These are phyloP conservation scores for Ephydatia muelleri DNA, from an alignment of 37 sponge, comb jelly and placozoan genomes.

Conservation along the genomic window DNA sequence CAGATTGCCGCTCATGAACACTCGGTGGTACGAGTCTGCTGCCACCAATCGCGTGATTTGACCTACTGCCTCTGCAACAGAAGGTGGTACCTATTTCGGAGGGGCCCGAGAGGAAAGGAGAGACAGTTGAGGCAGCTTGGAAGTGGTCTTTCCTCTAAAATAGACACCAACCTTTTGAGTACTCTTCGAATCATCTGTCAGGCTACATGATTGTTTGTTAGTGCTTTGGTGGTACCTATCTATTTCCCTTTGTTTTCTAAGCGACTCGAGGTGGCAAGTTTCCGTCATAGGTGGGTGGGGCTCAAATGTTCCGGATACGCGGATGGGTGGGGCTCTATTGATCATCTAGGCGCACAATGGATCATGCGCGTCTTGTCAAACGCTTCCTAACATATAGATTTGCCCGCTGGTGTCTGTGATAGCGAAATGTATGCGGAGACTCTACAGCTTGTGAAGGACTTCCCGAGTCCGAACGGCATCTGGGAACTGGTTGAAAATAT, in stretches of 20 bases:
- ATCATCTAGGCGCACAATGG: background rate
- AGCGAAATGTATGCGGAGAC: constrained; percentile 17
- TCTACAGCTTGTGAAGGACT: constrained; percentile 38
- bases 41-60: background rate
- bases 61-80: background rate
- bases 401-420: no score
- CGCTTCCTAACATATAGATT: no score
- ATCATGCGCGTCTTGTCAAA: no score
- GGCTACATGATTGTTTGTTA: background rate
- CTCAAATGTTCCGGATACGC: background rate
- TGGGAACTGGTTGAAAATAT: constrained; percentile 87
- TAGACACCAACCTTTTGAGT: background rate
- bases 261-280: constrained; percentile 45
- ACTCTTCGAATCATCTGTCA: background rate
- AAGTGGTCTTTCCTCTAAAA: background rate
- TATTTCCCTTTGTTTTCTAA: constrained; percentile 34
- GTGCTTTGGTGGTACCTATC: background rate
- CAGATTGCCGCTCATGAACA: background rate
- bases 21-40: constrained; percentile 9
- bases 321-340: background rate
- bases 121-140: no score
- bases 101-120: background rate
- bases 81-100: background rate
- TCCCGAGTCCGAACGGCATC: constrained; percentile 64
- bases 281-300: constrained; percentile 16